phyloP scores from a whole-genome alignment of 1,140 invertebrate genomes.

The Notospermus geniculatus region DNA sequence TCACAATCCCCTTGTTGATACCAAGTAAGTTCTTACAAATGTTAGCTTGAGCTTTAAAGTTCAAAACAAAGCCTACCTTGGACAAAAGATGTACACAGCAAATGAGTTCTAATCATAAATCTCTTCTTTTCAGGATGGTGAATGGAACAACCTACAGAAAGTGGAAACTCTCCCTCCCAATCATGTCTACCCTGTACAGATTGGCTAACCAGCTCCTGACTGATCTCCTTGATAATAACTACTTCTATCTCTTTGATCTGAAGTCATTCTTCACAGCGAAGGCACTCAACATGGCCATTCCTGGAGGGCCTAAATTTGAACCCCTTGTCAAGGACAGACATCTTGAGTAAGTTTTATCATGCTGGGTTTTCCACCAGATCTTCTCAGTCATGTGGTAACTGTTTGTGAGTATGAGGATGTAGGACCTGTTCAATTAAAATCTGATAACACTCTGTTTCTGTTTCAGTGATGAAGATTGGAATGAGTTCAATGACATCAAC shows the following conservation, averaged over 20 bases:
- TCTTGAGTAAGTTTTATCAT: slow-evolving; percentile 67
- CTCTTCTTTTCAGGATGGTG: slow-evolving; percentile 71
- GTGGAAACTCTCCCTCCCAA: slow-evolving; percentile 93
- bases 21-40: slow-evolving; percentile 58
- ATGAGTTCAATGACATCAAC: slow-evolving; percentile 99
- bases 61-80: too few relatives aligned
- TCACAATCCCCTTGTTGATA: slow-evolving; percentile 91
- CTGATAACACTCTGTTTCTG: slow-evolving; percentile 20
- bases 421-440: not conserved
- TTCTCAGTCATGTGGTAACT: not conserved
- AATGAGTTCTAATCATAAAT: too few relatives aligned
- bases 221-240: slow-evolving; percentile 97
- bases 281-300: slow-evolving; percentile 99
- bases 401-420: not conserved
- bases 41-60: too few relatives aligned
- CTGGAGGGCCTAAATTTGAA: slow-evolving; percentile 99
- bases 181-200: slow-evolving; percentile 96
- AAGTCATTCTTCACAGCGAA: slow-evolving; percentile 99
- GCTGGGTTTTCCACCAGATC: too few relatives aligned
- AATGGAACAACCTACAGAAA: slow-evolving; percentile 96
- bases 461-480: slow-evolving; percentile 98
- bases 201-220: slow-evolving; percentile 97
- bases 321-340: slow-evolving; percentile 97
- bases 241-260: slow-evolving; percentile 98
- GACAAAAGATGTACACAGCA: too few relatives aligned